Conservation (phyloP, 2,113 vertebrate species). For the Hippocampus mohnikei region DNA sequence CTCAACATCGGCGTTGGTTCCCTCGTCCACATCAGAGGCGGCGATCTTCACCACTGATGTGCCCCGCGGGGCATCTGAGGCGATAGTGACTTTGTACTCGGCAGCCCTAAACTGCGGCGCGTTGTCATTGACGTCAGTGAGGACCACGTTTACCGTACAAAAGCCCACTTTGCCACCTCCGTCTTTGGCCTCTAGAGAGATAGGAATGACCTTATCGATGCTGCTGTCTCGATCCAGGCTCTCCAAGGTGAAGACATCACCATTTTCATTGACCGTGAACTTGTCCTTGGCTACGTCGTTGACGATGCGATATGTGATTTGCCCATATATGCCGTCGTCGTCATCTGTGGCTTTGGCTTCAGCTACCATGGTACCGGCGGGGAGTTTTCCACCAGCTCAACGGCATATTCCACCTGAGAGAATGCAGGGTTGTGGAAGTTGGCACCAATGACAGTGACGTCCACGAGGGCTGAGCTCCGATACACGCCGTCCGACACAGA, state of each 20-base stretch:
- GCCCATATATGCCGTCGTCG: slow-evolving; percentile 82
- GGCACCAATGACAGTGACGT: slow-evolving; percentile 79
- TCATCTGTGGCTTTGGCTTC: slow-evolving; percentile 84
- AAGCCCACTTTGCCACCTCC: slow-evolving; percentile 92
- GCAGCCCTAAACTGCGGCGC: slow-evolving; percentile 86
- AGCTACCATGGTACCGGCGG: slow-evolving; percentile 80
- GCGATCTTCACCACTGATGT: slow-evolving; percentile 83
- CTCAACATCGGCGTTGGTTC: slow-evolving; percentile 89
- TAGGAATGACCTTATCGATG: slow-evolving; percentile 85
- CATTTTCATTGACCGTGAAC: slow-evolving; percentile 84
- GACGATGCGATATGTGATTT: slow-evolving; percentile 84
- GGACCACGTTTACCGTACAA: slow-evolving; percentile 88
- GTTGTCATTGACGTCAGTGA: slow-evolving; percentile 96
- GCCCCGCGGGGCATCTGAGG: slow-evolving; percentile 80
- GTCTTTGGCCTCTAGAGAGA: slow-evolving; percentile 90
- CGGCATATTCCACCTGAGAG: slow-evolving; percentile 85
- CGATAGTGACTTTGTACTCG: slow-evolving; percentile 84
- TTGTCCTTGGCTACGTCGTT: slow-evolving; percentile 92
- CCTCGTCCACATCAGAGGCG: slow-evolving; percentile 92
- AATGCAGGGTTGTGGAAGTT: slow-evolving; percentile 91
- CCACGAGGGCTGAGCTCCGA: slow-evolving; percentile 82
- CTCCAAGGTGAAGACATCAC: slow-evolving; percentile 86
- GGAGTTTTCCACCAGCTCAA: slow-evolving; percentile 90
- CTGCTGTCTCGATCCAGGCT: slow-evolving; percentile 89
- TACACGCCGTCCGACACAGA: slow-evolving; percentile 95